These are phyloP conservation scores for Rousettus madagascariensis DNA, from an alignment of 2,797 vertebrate genomes.

Conservation along the genomic window DNA sequence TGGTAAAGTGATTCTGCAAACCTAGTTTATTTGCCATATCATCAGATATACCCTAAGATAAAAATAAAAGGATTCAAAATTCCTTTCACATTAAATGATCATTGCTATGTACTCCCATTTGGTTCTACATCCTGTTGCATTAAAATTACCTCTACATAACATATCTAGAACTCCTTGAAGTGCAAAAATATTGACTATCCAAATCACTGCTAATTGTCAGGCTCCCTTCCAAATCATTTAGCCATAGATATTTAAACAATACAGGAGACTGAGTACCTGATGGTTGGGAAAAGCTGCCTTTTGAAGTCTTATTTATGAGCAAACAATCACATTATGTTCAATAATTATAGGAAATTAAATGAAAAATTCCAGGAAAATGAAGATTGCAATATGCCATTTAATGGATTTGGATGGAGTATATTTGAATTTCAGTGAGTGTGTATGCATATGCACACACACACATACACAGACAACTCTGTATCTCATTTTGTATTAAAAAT, in stretches of 20 bases:
- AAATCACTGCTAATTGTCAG: neutral
- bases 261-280: neutral
- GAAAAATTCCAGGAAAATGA: neutral
- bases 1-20: neutral
- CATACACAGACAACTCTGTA: neutral
- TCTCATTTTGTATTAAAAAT: neutral
- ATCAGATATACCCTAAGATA: neutral
- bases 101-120: neutral
- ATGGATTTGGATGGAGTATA: neutral
- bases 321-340: neutral
- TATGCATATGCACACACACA: neutral
- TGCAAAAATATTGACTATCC: neutral
- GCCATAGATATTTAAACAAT: neutral
- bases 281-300: neutral
- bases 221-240: neutral
- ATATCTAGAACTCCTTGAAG: neutral
- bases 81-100: neutral
- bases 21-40: neutral
- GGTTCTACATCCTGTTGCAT: neutral
- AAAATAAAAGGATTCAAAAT: neutral
- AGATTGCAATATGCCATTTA: neutral
- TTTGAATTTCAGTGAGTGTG: neutral
- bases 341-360: neutral
- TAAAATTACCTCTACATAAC: neutral
- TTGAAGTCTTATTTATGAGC: neutral